phyloP scores from a whole-genome alignment of 2,797 vertebrate species.

The Epinephelus malabaricus region DNA sequence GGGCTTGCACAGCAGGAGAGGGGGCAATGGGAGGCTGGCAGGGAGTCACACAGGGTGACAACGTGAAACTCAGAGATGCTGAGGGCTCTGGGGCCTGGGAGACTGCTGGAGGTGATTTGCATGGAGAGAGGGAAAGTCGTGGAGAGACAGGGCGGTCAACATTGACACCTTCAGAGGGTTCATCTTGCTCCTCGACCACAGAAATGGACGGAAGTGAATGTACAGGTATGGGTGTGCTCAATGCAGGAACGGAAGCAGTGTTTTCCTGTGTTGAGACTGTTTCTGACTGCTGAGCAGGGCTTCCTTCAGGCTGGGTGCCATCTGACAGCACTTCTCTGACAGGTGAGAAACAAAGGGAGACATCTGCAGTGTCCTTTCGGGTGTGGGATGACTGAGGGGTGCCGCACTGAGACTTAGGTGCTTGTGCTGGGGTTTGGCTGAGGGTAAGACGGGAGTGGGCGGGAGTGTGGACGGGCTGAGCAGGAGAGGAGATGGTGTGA shows the following conservation, averaged over 20 bases:
- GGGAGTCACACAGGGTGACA: slow-evolving; percentile 56
- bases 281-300: slow-evolving; percentile 23
- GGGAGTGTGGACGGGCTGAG: slow-evolving; percentile 10
- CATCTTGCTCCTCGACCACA: slow-evolving; percentile 13
- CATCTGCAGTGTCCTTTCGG: slow-evolving; percentile 3
- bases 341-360: slow-evolving; percentile 59
- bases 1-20: slow-evolving; percentile 36
- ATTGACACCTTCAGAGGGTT: background rate
- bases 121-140: slow-evolving; percentile 26
- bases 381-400: slow-evolving; percentile 40
- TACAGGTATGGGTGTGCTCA: background rate
- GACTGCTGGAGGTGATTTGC: slow-evolving; percentile 19
- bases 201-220: slow-evolving; percentile 10
- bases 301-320: slow-evolving; percentile 2
- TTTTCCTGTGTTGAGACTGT: slow-evolving; percentile 11
- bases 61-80: slow-evolving; percentile 62
- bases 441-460: background rate
- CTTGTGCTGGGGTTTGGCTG: slow-evolving; percentile 40
- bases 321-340: slow-evolving; percentile 37
- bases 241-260: background rate
- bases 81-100: slow-evolving; percentile 34
- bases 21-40: slow-evolving; percentile 11
- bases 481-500: slow-evolving; percentile 35
- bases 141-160: background rate
- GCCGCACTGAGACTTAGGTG: slow-evolving; percentile 23